Evolutionary conservation across 2,113 vertebrate species (phyloP).

Genomic region (Melanocharis versteri): DNA sequence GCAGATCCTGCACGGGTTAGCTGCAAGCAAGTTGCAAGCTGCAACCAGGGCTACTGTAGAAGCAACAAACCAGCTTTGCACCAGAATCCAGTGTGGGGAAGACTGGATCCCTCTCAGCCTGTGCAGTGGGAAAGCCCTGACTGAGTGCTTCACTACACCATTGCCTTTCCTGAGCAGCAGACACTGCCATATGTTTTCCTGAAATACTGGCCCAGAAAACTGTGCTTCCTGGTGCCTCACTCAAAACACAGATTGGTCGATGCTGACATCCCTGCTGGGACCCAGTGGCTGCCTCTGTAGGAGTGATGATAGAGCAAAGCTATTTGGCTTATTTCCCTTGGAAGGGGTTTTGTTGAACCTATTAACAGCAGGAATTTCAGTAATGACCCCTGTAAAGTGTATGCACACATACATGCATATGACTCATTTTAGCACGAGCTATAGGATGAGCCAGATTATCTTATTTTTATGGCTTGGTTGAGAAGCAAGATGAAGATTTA

Average conservation of each 20-base stretch:
- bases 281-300: neutral
- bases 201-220: slow-evolving; percentile 6
- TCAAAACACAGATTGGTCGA: neutral
- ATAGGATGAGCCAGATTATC: neutral
- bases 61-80: neutral
- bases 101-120: neutral
- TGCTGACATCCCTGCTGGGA: slow-evolving; percentile 5
- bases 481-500: neutral
- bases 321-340: slow-evolving; percentile 25
- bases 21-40: neutral
- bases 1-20: neutral
- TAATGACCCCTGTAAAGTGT: neutral
- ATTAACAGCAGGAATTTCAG: neutral
- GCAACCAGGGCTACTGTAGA: neutral
- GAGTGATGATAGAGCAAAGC: neutral
- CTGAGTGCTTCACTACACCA: neutral
- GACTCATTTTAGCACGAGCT: neutral
- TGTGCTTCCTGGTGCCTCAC: neutral
- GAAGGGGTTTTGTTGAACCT: neutral
- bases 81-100: neutral
- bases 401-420: neutral
- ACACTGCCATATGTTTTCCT: neutral
- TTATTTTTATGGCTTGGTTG: neutral
- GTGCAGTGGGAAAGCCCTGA: neutral
- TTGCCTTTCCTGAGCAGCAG: neutral